Evolutionary conservation across 1,140 invertebrate genomes (phyloP), one percentile per base, ranked within the genome.

Genomic region (Matsumurasca onukii): DNA sequence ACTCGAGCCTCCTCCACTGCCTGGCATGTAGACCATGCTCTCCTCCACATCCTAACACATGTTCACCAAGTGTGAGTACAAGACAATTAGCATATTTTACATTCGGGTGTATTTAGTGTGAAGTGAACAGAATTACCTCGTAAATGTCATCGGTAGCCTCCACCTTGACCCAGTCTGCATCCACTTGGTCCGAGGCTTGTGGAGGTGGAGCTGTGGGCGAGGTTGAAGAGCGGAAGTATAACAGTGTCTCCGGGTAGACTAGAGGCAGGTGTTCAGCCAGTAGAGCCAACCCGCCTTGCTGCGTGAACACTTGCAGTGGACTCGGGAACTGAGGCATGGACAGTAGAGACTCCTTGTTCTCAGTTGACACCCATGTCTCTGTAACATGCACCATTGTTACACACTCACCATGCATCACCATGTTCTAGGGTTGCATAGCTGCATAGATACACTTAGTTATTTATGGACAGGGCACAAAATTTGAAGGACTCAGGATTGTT

Each of bases 251-350:
- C n/a, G 92, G 89, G 81, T 94, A 94, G 15, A 95, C 84, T 0
- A 93, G 83, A 0, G 94, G 93, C 73, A 97, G 81, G 75, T 95
- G 91, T 72, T 91, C 89, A 0, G 94, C 93, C 20, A 97, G 79
- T 25, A 96, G 81, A 3, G 92, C 93, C 52, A 97, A 82, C n/a
- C 94, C 94, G 30, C 94, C 94, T 55, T 90, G 87, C 51, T 86
- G 86, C 45, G 91, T 92, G 77, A 96, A 96, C 34, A 93, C 88
- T 72, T 92, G 88, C 69, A 95, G 81, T 3, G 92, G 84, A 67
- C 87, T 88, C 25, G 86, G 84, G 45, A 88, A 83, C 3, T 79
- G 79, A 69, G 78, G 76, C 61, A 76, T 45, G 76, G 72, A 78
- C 2, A 79, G 74, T n/a, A 79, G 55, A 25, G 77, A 12, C 55